phyloP scores from a whole-genome alignment of 2,888 invertebrate genomes.

The Magallana nippona region DNA sequence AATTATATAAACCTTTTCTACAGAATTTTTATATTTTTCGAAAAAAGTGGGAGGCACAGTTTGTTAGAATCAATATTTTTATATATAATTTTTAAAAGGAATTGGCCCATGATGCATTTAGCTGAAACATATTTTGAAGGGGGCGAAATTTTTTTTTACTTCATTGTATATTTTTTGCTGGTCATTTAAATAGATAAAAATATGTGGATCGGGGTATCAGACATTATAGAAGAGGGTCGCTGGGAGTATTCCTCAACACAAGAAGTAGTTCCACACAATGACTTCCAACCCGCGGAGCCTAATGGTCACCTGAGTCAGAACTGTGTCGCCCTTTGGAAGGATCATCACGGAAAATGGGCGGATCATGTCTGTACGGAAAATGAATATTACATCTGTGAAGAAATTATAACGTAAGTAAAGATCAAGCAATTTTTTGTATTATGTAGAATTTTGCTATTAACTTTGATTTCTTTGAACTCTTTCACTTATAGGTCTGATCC shows the following conservation, averaged over 20 bases:
- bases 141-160: no score
- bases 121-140: no score
- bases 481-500: not conserved
- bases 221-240: not conserved
- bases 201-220: not conserved
- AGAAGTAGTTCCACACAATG: not conserved
- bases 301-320: not conserved
- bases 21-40: no score
- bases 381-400: not conserved
- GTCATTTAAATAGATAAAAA: not conserved
- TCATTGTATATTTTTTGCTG: no score
- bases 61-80: no score
- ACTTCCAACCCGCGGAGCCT: not conserved
- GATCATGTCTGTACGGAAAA: not conserved
- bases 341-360: not conserved
- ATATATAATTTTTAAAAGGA: no score
- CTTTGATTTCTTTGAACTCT: no score
- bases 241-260: constrained; percentile 5
- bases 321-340: not conserved
- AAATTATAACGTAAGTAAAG: not conserved
- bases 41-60: no score
- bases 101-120: no score
- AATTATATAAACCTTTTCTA: no score
- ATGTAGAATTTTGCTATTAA: no score
- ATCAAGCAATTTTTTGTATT: no score